phyloP scores from a whole-genome alignment of 2,797 vertebrate species.

The Spizella passerina region DNA sequence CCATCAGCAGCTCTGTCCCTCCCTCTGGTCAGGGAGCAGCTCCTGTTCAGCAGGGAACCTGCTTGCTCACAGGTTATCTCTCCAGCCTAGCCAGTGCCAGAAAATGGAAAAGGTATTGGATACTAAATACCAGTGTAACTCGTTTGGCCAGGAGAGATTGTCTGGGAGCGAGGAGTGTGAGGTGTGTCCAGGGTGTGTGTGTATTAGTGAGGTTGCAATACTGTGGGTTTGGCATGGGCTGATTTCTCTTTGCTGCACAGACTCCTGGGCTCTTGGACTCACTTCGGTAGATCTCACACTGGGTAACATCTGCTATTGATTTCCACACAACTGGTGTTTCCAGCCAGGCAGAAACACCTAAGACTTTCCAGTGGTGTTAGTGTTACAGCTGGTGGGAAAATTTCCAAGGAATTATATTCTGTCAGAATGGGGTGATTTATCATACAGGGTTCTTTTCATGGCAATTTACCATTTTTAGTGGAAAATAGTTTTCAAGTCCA shows the following conservation, averaged over 20 bases:
- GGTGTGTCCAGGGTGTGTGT: not conserved
- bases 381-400: not conserved
- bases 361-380: not conserved
- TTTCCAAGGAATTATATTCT: not conserved
- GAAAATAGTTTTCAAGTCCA: not conserved
- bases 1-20: not conserved
- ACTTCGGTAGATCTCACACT: not conserved
- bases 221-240: not conserved
- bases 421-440: not conserved
- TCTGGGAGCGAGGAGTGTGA: not conserved
- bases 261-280: not conserved
- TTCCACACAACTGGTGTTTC: not conserved
- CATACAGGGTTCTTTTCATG: not conserved
- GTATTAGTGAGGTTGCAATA: rapidly evolving
- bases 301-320: slow-evolving; percentile 28
- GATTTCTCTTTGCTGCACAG: not conserved
- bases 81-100: not conserved
- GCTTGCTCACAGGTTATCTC: not conserved
- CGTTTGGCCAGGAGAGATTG: not conserved
- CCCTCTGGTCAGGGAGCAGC: not conserved
- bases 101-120: not conserved
- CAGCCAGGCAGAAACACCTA: slow-evolving; percentile 6
- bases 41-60: not conserved
- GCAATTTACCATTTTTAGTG: not conserved
- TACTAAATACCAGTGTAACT: not conserved